Conservation (phyloP, 2,888 invertebrate species). For the Archips xylosteana region DNA sequence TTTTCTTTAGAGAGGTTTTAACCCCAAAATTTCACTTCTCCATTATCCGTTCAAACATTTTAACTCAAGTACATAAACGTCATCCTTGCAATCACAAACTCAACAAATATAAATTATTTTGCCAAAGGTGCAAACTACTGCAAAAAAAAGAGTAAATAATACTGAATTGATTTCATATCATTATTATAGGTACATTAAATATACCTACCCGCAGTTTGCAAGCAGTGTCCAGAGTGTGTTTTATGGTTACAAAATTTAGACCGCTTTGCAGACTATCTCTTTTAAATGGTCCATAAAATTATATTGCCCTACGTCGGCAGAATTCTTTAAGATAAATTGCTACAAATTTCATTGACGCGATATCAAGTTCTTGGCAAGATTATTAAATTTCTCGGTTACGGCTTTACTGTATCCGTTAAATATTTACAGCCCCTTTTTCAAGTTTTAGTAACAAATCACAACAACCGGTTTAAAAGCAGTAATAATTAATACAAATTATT, state of each 20-base stretch:
- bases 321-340: conserved; percentile 39
- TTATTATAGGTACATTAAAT: conserved; percentile 2
- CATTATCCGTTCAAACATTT: no score
- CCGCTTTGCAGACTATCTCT: conserved; percentile 32
- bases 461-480: neutral
- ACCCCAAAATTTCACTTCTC: no score
- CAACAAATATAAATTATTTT: no score
- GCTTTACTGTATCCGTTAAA: conserved; percentile 4
- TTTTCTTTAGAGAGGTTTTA: no score
- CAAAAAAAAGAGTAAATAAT: no score
- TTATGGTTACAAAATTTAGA: conserved; percentile 35
- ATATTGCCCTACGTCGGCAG: conserved; percentile 35
- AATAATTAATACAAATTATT: no score
- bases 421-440: conserved; percentile 1
- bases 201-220: neutral
- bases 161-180: neutral
- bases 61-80: no score
- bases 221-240: conserved; percentile 23
- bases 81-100: no score
- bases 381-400: conserved; percentile 32
- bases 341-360: conserved; percentile 33
- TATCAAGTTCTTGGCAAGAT: conserved; percentile 31
- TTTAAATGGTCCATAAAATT: conserved; percentile 38
- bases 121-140: no score
- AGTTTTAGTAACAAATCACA: neutral